These are phyloP conservation scores for Plemyria rubiginata DNA, from an alignment of 2,888 invertebrate species.

Conservation along the genomic window DNA sequence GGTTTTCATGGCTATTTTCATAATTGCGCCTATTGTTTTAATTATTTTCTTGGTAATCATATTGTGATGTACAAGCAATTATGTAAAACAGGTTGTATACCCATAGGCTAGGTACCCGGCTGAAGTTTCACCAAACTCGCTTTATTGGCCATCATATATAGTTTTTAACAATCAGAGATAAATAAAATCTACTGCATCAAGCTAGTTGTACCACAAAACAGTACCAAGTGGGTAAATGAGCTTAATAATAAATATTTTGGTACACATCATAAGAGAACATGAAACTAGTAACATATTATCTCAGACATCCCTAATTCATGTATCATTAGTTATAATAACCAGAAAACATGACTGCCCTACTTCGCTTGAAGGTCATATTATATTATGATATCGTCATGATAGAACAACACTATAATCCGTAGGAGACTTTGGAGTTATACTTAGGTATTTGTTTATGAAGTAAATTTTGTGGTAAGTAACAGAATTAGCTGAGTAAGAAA, in stretches of 20 bases:
- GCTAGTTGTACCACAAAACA: background rate
- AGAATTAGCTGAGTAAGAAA: slow-evolving; percentile 6
- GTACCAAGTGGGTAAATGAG: slow-evolving; percentile 5
- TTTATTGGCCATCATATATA: no score
- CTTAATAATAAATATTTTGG: background rate
- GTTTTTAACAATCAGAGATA: no score
- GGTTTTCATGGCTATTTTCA: slow-evolving; percentile 49
- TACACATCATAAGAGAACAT: background rate
- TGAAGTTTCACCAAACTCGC: no score
- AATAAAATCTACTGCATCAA: no score
- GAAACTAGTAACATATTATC: slow-evolving; percentile 4
- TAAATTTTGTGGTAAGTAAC: slow-evolving; percentile 2
- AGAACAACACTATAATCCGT: slow-evolving; percentile 19
- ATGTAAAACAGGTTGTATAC: background rate
- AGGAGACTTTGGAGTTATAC: background rate
- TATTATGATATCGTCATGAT: slow-evolving; percentile 13
- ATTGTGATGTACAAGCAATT: slow-evolving; percentile 3
- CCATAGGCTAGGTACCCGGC: no score
- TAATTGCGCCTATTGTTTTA: slow-evolving; percentile 36
- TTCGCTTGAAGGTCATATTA: slow-evolving; percentile 6
- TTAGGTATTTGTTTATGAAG: slow-evolving; percentile 12
- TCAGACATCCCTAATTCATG: slow-evolving; percentile 10
- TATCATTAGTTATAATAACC: slow-evolving; percentile 18
- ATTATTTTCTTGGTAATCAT: slow-evolving; percentile 23
- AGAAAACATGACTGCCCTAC: slow-evolving; percentile 5